Evolutionary conservation across 2,888 invertebrate species (phyloP), one percentile per base, ranked within the genome.

Genomic region (Arge pagana): DNA sequence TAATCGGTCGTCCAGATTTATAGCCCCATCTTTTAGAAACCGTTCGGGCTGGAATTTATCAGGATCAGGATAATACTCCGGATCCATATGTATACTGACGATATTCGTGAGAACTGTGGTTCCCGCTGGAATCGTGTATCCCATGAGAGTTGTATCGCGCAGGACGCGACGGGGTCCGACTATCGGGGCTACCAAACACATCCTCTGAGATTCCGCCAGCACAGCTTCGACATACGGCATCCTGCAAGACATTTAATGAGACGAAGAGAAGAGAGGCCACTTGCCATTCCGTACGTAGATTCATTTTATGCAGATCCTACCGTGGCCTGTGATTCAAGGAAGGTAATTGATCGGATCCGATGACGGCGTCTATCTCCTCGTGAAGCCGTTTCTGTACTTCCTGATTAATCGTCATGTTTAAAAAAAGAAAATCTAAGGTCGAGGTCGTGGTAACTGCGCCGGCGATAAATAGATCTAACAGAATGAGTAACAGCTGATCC

Each of bases 401-500:
- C 36, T 81, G 81, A 54, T 82, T 76, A 19, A 82, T 64, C 13
- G 83, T 76, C 79, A 87, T 81, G 59, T 81, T 78, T 63, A 87
- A 75, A 40, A 88, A 76, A 0, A 82, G 79, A 64, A 86, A 82
- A 59, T 85, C 84, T 11, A 88, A 68, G 0, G 85, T 84, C 28
- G 78, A 81, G 53, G 84, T 82, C 0, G 86, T 87, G 0, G 86
- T 87, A 59, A 81, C 81, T 0, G 82, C 79, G 2, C 87, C 87
- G 4, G 85, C 87, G 62, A 88, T 81, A 60, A 88, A 85, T 37
- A 88, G 78, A 68, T 88, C 88, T 50, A 86, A 65, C 59, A 86
- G 82, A 3, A 85, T 79, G 80, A 86, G 81, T 3, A 84, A 74
- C 43, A 88, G 67, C 64, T 87, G 86, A 4, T 83, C 82, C 52